phyloP scores from a whole-genome alignment of 1,140 invertebrate species.

The Apocrypta bakeri region DNA sequence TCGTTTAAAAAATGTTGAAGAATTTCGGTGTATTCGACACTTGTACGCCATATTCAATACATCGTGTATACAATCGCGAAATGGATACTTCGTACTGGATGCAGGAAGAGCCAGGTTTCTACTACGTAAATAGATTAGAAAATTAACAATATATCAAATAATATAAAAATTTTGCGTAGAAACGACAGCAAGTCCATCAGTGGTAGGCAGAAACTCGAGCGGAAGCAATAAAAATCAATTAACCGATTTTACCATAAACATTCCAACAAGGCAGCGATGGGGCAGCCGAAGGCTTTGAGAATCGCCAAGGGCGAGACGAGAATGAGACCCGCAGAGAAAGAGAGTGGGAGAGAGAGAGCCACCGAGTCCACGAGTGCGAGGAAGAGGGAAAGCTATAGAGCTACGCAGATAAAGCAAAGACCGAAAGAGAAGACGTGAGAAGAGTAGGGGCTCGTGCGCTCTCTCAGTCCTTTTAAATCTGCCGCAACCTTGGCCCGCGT shows the following conservation, averaged over 20 bases:
- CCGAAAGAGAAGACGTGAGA: background rate
- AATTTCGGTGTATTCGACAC: background rate
- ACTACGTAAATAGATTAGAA: too few species aligned
- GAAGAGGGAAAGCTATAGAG: background rate
- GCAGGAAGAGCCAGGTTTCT: too few species aligned
- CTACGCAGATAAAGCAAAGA: background rate
- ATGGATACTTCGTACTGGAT: too few species aligned
- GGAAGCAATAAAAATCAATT: background rate
- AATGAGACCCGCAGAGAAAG: background rate
- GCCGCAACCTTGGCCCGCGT: constrained; percentile 1
- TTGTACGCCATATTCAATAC: too few species aligned
- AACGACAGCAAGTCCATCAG: background rate
- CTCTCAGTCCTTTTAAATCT: constrained; percentile 41
- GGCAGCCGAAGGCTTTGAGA: background rate
- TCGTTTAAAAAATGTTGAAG: background rate
- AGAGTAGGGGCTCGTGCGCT: background rate
- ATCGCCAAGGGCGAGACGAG: background rate
- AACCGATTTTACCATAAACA: background rate
- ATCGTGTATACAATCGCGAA: too few species aligned
- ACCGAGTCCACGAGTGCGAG: background rate
- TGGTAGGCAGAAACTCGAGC: too few species aligned
- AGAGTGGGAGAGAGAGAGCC: too few species aligned
- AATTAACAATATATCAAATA: too few species aligned
- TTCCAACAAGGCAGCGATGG: background rate
- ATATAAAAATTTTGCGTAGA: background rate